These are phyloP conservation scores for Neolamprologus hecqui DNA, from an alignment of 2,113 vertebrate genomes.

Conservation along the genomic window DNA sequence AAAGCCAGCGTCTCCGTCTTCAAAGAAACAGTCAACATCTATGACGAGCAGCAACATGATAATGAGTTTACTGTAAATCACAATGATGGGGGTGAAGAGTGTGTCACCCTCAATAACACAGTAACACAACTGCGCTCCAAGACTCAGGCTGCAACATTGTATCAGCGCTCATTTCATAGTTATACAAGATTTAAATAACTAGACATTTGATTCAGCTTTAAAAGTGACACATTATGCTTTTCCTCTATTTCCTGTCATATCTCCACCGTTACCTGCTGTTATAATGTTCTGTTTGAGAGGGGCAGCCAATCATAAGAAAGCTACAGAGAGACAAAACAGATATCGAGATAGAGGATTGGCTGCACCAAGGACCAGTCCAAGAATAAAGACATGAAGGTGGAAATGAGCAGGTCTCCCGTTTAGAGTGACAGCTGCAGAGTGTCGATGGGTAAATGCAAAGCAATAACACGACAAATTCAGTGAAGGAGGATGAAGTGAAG, in stretches of 20 bases:
- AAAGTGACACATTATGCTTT: neutral
- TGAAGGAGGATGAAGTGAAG: neutral
- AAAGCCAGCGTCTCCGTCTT: neutral
- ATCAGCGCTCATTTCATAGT: neutral
- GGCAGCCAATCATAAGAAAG: neutral
- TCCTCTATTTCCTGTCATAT: accelerated
- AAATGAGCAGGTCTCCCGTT: neutral
- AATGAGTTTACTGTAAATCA: neutral
- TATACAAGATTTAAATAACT: neutral
- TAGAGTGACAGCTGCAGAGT: neutral
- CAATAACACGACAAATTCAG: neutral
- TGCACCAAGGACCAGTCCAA: neutral
- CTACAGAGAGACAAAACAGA: neutral
- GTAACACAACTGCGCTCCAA: neutral
- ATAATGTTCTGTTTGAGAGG: neutral
- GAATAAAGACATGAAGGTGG: accelerated
- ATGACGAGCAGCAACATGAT: neutral
- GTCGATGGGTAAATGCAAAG: neutral
- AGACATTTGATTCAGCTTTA: neutral
- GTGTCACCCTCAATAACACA: neutral
- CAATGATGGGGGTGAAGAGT: neutral
- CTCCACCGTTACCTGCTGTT: neutral
- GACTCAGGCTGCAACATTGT: accelerated
- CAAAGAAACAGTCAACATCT: neutral
- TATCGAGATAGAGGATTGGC: neutral